These are phyloP conservation scores for Bufo gargarizans DNA, from an alignment of 2,113 vertebrate genomes.

Conservation along the genomic window DNA sequence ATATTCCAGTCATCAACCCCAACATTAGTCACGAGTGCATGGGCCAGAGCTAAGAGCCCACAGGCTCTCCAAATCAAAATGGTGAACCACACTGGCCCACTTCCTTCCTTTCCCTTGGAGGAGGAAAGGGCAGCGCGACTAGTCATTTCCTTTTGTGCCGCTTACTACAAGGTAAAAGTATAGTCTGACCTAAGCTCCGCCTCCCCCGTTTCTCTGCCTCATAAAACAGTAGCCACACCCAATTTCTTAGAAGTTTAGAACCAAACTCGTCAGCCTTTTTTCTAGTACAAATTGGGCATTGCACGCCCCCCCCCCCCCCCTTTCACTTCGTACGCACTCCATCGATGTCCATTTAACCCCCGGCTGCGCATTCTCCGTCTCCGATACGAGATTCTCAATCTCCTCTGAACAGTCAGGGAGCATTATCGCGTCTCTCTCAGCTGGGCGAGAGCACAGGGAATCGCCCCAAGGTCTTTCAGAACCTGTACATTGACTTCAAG, in stretches of 20 bases:
- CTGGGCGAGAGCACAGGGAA: not conserved
- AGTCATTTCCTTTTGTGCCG: no score
- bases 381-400: not conserved
- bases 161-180: no score
- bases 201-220: no score
- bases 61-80: no score
- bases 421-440: constrained; percentile 14
- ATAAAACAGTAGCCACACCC: not conserved
- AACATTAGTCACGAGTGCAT: not conserved
- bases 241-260: not conserved
- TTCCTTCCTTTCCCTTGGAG: not conserved
- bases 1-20: not conserved
- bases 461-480: not conserved
- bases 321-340: not conserved
- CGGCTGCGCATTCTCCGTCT: not conserved
- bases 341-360: not conserved
- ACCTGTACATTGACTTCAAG: not conserved
- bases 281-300: not conserved
- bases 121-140: no score
- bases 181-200: no score
- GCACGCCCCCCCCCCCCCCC: not conserved
- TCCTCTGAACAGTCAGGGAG: not conserved
- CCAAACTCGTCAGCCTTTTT: not conserved
- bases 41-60: no score
- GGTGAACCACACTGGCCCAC: not conserved